Conservation (phyloP, 2,797 vertebrate species). For the Sciurus carolinensis region DNA sequence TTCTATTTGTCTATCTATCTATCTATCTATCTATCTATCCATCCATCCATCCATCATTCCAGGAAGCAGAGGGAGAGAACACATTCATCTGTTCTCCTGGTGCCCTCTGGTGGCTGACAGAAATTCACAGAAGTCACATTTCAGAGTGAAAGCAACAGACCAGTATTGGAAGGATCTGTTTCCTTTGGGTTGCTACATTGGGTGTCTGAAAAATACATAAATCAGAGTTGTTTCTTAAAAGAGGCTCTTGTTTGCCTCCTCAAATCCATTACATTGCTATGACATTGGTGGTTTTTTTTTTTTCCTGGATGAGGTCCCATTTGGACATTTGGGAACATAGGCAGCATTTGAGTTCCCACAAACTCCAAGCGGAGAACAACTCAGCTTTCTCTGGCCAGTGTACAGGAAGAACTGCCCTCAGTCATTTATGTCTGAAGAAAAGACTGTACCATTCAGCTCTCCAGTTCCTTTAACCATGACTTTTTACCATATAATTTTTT, state of each 20-base stretch:
- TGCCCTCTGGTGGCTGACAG: conserved; percentile 68
- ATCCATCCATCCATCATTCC: not conserved
- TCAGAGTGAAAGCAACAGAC: not conserved
- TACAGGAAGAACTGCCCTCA: conserved; percentile 50
- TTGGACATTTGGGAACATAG: conserved; percentile 60
- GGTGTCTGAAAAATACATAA: conserved; percentile 70
- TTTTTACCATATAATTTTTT: conserved; percentile 29
- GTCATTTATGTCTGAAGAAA: not conserved
- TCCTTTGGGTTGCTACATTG: conserved; percentile 58
- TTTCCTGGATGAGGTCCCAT: conserved; percentile 41
- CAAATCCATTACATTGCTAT: conserved; percentile 46
- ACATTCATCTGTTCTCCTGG: conserved; percentile 25
- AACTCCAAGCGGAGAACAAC: conserved; percentile 48
- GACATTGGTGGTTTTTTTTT: not conserved
- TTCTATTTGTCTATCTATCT: not conserved
- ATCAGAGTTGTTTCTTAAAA: conserved; percentile 66
- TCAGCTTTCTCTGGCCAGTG: conserved; percentile 58
- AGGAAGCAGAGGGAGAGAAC: conserved; percentile 13
- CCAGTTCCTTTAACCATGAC: not conserved
- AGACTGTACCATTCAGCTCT: not conserved
- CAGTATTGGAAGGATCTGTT: not conserved
- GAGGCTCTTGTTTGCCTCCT: conserved; percentile 42
- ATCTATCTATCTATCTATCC: not conserved
- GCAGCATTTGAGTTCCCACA: conserved; percentile 53
- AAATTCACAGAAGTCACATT: conserved; percentile 51